phyloP scores from a whole-genome alignment of 37 sponge, comb jelly and placozoan genomes.

The Oopsacas minuta region DNA sequence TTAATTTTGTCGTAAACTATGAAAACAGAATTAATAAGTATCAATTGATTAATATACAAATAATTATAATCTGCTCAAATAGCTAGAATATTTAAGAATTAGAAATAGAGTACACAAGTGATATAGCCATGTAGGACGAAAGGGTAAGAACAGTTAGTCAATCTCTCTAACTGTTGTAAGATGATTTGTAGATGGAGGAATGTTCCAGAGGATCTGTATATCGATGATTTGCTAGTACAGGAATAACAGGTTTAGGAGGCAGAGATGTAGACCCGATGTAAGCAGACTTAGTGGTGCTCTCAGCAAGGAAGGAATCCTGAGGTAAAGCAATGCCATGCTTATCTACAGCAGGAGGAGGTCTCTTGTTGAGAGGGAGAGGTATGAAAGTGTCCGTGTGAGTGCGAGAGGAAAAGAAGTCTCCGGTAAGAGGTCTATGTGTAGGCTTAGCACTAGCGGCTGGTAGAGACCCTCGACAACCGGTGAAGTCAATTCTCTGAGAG shows the following conservation, averaged over 20 bases:
- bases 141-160: neutral
- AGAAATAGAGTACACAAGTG: neutral
- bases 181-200: neutral
- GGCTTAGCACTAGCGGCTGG: conserved; percentile 6
- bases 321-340: neutral
- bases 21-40: no score
- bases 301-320: neutral
- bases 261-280: neutral
- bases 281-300: conserved; percentile 10
- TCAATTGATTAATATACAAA: no score
- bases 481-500: conserved; percentile 9
- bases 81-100: neutral
- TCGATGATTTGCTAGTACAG: neutral
- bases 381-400: neutral
- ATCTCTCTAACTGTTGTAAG: neutral
- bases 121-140: neutral
- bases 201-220: neutral
- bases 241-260: neutral
- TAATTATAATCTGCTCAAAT: no score
- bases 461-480: neutral
- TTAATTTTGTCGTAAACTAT: no score
- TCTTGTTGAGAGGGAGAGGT: neutral
- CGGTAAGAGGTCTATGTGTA: neutral
- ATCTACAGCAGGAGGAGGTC: neutral
- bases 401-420: neutral